Evolutionary conservation across 2,888 invertebrate genomes (phyloP).

Genomic region (Rhamnusium bicolor): DNA sequence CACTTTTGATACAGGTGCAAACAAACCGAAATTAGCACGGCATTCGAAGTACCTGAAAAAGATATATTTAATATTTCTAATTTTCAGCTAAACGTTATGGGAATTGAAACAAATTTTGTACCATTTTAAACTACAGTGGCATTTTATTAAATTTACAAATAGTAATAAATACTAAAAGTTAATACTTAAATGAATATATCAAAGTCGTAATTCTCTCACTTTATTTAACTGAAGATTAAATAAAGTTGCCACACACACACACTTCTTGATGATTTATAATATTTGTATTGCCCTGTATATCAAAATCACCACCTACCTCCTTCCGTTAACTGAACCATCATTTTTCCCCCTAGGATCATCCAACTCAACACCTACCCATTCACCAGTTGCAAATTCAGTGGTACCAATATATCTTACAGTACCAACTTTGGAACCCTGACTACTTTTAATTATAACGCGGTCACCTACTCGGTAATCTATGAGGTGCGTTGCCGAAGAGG

Average conservation of each 20-base stretch:
- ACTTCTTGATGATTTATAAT: too few relatives aligned
- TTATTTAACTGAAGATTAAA: too few relatives aligned
- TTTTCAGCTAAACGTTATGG: background rate
- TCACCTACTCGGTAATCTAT: slow-evolving; percentile 88
- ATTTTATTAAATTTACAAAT: too few relatives aligned
- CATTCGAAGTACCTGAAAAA: slow-evolving; percentile 92
- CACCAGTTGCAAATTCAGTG: slow-evolving; percentile 92
- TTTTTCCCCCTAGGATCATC: slow-evolving; percentile 96
- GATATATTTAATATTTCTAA: background rate
- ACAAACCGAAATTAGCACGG: slow-evolving; percentile 90
- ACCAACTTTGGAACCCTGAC: slow-evolving; percentile 91
- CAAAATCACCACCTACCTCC: slow-evolving; percentile 76
- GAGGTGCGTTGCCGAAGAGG: slow-evolving; percentile 68
- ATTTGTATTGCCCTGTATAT: too few relatives aligned
- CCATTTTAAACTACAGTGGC: too few relatives aligned
- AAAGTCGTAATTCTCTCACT: too few relatives aligned
- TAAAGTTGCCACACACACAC: too few relatives aligned
- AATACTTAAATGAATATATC: too few relatives aligned
- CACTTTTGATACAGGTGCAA: slow-evolving; percentile 94
- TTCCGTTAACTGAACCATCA: slow-evolving; percentile 94
- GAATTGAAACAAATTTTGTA: background rate
- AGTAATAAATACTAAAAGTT: too few relatives aligned
- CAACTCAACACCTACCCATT: slow-evolving; percentile 97
- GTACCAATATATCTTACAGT: slow-evolving; percentile 88
- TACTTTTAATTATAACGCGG: slow-evolving; percentile 90